phyloP scores from a whole-genome alignment of 2,113 vertebrate genomes.

The Smithornis capensis region DNA sequence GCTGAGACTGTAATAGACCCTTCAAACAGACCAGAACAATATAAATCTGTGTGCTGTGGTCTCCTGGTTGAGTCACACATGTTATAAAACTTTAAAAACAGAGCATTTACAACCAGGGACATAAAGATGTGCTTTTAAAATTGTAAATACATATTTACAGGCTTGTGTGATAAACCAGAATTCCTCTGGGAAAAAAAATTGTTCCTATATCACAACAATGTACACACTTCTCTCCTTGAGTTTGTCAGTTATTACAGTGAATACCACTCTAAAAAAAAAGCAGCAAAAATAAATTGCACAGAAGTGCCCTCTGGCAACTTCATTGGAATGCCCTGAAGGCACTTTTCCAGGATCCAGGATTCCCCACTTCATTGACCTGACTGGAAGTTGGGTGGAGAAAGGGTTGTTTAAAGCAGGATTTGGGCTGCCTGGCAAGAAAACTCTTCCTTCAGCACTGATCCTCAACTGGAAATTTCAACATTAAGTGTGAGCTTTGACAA shows the following conservation, averaged over 20 bases:
- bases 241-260: neutral
- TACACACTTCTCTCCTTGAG: slow-evolving; percentile 17
- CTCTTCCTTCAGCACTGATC: neutral
- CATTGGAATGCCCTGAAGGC: slow-evolving; percentile 66
- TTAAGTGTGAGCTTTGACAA: neutral
- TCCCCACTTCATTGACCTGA: neutral
- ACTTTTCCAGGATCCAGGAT: slow-evolving; percentile 43
- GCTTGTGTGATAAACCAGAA: slow-evolving; percentile 40
- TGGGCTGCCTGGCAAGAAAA: neutral
- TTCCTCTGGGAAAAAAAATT: slow-evolving; percentile 44
- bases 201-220: slow-evolving; percentile 1
- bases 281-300: slow-evolving; percentile 36
- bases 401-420: neutral
- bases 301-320: neutral
- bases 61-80: slow-evolving; percentile 19
- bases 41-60: slow-evolving; percentile 6
- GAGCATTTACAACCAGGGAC: slow-evolving; percentile 72
- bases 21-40: neutral
- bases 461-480: neutral
- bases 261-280: neutral
- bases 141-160: slow-evolving; percentile 74
- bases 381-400: neutral
- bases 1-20: neutral
- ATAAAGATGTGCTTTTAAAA: slow-evolving; percentile 76
- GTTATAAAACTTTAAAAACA: slow-evolving; percentile 76